Percentiles rank a stretch among this genome's conserved stretches.
phyloP scores from a whole-genome alignment of 2,888 invertebrate species.

The Amiota minor region DNA sequence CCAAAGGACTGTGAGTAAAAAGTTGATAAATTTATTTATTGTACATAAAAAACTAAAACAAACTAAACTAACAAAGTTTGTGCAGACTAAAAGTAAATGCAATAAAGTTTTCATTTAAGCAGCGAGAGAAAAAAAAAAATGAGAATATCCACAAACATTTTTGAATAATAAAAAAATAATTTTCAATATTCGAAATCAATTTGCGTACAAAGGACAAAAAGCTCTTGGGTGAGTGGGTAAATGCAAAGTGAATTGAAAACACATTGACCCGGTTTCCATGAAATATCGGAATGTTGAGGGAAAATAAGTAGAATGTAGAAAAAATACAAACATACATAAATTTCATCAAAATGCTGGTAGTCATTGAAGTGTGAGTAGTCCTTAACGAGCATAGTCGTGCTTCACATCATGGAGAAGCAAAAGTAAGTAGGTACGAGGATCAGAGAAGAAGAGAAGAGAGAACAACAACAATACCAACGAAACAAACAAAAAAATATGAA shows the following conservation, averaged over 20 bases:
- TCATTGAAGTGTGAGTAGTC: not conserved
- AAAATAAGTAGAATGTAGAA: not conserved
- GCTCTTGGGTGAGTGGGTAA: not conserved
- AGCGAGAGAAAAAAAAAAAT: not conserved
- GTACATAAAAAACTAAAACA: not conserved
- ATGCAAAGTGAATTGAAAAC: slow-evolving; percentile 13
- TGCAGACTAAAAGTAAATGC: not conserved
- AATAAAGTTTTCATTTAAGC: not conserved
- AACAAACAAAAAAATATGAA: too few species aligned
- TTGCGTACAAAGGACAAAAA: slow-evolving; percentile 9
- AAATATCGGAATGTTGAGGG: not conserved
- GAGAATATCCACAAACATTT: not conserved
- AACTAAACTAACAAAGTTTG: slow-evolving; percentile 8
- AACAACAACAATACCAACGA: not conserved
- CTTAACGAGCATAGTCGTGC: not conserved
- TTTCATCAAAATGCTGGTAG: slow-evolving; percentile 8
- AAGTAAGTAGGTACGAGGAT: too few species aligned
- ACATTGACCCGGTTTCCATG: slow-evolving; percentile 13
- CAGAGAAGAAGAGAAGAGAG: not conserved
- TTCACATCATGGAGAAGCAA: not conserved
- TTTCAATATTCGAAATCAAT: slow-evolving; percentile 9
- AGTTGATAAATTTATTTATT: not conserved
- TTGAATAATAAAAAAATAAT: not conserved
- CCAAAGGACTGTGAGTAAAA: not conserved
- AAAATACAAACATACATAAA: not conserved